Base-by-base conservation (phyloP, 2,888 invertebrate genomes). In the Hesperia comma region DNA sequence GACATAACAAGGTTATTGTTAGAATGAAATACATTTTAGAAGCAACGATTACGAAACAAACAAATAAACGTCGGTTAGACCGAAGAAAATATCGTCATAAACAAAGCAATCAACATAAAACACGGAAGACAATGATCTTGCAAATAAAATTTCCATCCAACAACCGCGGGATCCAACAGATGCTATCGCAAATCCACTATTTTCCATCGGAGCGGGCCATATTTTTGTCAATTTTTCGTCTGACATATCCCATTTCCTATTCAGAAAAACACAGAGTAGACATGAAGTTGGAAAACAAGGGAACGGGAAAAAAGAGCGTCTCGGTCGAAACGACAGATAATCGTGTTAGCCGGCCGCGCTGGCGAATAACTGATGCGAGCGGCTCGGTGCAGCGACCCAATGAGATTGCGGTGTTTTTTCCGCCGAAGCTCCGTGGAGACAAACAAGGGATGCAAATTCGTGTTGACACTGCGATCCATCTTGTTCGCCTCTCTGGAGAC, bases 371-470 rank as follows among this genome's bases (percentile, higher is more conserved):
- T 87, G 90, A 90, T 90, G 92, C 80, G 84, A 77, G 72, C 79
- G 79, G 74, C 79, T 81, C 84, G 86, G 82, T 88, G 90, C 90
- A 88, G 86, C 86, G 82, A 84, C 85, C 81, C 87, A 88, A 90
- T 88, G 90, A 88, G 91, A 92, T 92, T 90, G 92, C 87, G 88
- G 83, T 90, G 89, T 91, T 91, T 90, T 89, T 90, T 87, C 88
- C 85, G 79, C 84, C 82, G 82, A 83, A 82, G 84, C 85, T 84
- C 82, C 80, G 79, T 77, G 81, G 90, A 90, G 90, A 92, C 89
- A 92, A 92, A 92, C 92, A 92, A 90, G 86, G 88, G 89, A 92
- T 92, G 92, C 92, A 92, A 92, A 92, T 92, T 91, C 87, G 87
- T 92, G 92, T 92, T 92, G 92, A 92, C 92, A 89, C 90, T 85